A percentile compares a stretch with the other conserved stretches of the same genome.
Evolutionary conservation across 2,888 invertebrate species (phyloP).

Genomic region (Polietes domitor): DNA sequence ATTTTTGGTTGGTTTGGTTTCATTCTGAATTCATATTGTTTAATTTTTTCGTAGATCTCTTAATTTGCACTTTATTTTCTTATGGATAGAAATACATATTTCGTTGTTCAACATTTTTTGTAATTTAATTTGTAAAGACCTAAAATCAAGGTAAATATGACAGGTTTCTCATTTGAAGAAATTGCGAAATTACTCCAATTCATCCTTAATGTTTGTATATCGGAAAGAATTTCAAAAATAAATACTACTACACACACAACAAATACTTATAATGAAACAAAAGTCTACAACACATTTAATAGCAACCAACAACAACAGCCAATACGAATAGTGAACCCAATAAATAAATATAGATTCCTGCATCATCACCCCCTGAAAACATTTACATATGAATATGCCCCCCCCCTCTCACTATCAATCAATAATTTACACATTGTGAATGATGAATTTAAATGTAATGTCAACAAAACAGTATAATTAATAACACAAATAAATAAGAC

Average conservation of each 20-base stretch:
- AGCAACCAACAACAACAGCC: not conserved
- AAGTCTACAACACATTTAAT: slow-evolving; percentile 34
- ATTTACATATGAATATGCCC: slow-evolving; percentile 27
- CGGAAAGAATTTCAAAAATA: not conserved
- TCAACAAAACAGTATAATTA: slow-evolving; percentile 32
- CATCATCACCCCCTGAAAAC: not conserved
- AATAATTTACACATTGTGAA: not conserved
- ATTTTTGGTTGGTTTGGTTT: slow-evolving; percentile 1
- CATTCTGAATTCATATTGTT: slow-evolving; percentile 16
- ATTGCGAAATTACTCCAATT: not conserved
- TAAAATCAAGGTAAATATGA: slow-evolving; percentile 13
- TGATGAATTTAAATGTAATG: slow-evolving; percentile 34
- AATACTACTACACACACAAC: slow-evolving; percentile 3
- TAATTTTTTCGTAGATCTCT: not conserved
- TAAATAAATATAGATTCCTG: slow-evolving; percentile 2
- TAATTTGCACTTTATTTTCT: not conserved
- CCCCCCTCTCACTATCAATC: not conserved
- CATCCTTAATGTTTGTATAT: slow-evolving; percentile 26
- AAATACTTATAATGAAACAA: not conserved
- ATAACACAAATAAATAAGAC: slow-evolving; percentile 46
- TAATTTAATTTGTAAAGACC: not conserved
- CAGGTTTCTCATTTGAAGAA: slow-evolving; percentile 41
- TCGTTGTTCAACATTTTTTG: not conserved
- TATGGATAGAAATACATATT: not conserved
- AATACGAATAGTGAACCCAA: slow-evolving; percentile 45